Conservation (phyloP, 2,888 invertebrate species). For the Drosophila subquinaria region DNA sequence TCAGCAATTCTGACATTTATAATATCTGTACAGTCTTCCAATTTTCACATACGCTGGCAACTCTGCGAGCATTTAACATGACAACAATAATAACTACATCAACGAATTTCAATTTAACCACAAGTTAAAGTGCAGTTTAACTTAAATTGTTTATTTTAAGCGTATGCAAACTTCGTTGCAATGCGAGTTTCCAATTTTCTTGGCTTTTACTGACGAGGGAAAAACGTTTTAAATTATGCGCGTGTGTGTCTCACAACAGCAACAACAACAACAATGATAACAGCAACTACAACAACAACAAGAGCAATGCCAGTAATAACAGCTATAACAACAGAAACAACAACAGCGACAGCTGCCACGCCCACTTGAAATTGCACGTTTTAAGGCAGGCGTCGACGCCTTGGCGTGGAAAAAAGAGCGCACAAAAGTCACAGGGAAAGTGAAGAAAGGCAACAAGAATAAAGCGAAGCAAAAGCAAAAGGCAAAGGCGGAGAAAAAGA, state of each 20-base stretch:
- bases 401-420: conserved; percentile 42
- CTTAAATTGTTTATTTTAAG: conserved; percentile 25
- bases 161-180: conserved; percentile 54
- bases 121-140: conserved; percentile 16
- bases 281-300: conserved; percentile 46
- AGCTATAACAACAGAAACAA: conserved; percentile 57
- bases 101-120: conserved; percentile 6
- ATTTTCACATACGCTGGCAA: background rate
- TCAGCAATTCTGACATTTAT: background rate
- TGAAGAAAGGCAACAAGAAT: conserved; percentile 13
- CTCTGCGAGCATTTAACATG: background rate
- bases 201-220: conserved; percentile 37
- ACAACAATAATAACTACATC: background rate
- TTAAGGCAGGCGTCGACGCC: conserved; percentile 69
- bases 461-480: conserved; percentile 33
- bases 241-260: conserved; percentile 50
- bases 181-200: conserved; percentile 39
- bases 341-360: conserved; percentile 25
- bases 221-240: conserved; percentile 77
- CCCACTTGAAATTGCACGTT: conserved; percentile 73
- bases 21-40: too few species aligned
- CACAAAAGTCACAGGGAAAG: conserved; percentile 14
- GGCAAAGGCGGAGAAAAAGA: conserved; percentile 9
- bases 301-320: conserved; percentile 45
- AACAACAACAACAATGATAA: conserved; percentile 28